These are phyloP conservation scores for Acropternis orthonyx DNA, from an alignment of 2,797 vertebrate genomes.

Conservation along the genomic window DNA sequence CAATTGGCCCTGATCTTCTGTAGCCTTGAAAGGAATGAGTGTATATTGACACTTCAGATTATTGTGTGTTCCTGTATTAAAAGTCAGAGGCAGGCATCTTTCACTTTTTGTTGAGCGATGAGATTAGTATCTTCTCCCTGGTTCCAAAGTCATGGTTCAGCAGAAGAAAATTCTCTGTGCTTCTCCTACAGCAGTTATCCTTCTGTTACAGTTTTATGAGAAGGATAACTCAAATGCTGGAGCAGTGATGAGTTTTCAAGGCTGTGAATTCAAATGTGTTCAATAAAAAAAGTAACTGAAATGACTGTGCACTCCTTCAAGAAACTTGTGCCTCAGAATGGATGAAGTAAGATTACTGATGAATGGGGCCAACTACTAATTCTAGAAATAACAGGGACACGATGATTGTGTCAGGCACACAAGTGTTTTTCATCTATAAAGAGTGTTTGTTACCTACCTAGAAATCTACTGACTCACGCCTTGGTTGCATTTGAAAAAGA, in stretches of 20 bases:
- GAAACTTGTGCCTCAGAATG: background rate
- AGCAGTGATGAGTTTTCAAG: background rate
- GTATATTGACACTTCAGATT: slow-evolving; percentile 37
- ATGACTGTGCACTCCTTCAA: background rate
- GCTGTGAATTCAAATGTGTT: background rate
- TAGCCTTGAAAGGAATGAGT: background rate
- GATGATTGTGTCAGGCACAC: background rate
- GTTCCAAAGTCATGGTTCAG: background rate
- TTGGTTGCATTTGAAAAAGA: background rate
- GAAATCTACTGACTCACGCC: background rate
- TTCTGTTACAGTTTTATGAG: background rate
- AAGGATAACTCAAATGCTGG: background rate
- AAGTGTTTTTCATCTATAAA: background rate
- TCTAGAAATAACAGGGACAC: background rate
- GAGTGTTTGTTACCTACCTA: background rate
- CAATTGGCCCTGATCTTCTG: background rate
- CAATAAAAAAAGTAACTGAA: background rate
- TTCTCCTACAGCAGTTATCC: background rate
- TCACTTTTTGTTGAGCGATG: background rate
- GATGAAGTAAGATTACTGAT: background rate
- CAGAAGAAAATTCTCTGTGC: background rate
- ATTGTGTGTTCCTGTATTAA: background rate
- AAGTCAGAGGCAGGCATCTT: background rate
- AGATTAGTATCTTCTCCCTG: background rate
- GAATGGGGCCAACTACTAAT: background rate